Percentiles rank a stretch among this genome's conserved stretches.
Conservation (phyloP, 2,888 invertebrate species). For the Amiota minor region DNA sequence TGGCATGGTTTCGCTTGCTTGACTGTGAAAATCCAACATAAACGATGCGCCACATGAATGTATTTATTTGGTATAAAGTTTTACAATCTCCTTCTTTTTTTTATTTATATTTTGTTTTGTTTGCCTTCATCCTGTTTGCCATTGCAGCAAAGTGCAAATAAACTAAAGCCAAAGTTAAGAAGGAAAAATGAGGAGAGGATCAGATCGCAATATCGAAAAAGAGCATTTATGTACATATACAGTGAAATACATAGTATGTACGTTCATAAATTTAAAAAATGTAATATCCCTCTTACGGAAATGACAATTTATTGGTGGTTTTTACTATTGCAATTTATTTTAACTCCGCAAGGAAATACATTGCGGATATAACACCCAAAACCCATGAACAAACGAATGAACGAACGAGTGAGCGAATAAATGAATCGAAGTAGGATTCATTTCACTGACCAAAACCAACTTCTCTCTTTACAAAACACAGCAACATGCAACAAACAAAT, state of each 20-base stretch:
- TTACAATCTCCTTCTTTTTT: neutral
- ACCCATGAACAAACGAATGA: neutral
- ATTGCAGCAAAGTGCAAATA: slow-evolving; percentile 38
- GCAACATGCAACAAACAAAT: slow-evolving; percentile 36
- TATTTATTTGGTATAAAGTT: slow-evolving; percentile 3
- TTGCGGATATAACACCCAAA: slow-evolving; percentile 62
- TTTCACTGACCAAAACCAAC: neutral
- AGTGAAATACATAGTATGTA: slow-evolving; percentile 32
- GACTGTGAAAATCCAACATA: slow-evolving; percentile 15
- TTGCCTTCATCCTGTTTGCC: neutral
- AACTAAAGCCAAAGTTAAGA: slow-evolving; percentile 29
- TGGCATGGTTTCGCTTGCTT: neutral
- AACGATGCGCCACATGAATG: neutral
- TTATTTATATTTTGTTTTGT: neutral
- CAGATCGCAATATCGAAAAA: neutral
- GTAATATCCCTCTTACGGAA: slow-evolving; percentile 68
- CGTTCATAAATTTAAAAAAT: slow-evolving; percentile 65
- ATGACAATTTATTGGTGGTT: slow-evolving; percentile 68
- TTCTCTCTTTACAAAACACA: slow-evolving; percentile 25
- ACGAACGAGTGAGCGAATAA: neutral
- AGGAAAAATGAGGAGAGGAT: neutral
- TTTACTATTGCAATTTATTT: slow-evolving; percentile 66
- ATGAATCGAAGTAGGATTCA: neutral
- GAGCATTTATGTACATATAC: neutral
- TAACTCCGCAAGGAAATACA: slow-evolving; percentile 67